Evolutionary conservation across 2,113 vertebrate species (phyloP), one percentile per base, ranked within the genome.

Genomic region (Ascaphus truei): DNA sequence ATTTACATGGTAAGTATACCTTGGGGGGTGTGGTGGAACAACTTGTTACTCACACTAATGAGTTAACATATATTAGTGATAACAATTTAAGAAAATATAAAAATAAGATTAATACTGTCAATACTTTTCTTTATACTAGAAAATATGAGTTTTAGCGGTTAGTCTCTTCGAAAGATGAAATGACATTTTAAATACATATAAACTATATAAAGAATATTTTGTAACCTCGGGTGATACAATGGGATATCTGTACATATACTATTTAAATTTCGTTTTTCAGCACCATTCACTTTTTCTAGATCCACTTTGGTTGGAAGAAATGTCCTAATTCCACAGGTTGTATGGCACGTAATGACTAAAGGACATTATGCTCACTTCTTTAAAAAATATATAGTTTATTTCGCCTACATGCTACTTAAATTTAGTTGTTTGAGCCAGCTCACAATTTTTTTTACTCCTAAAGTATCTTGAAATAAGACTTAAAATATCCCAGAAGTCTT

Each of bases 21-120:
- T 2, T n/a, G n/a, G n/a, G n/a, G n/a, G n/a, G n/a, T 20, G 77
- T 86, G 85, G 88, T 84, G 88, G 22, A 87, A 71, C 82, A 80
- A 87, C 79, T 91, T 67, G 53, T 88, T 86, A 91, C 92, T 93
- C 93, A 94, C 89, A 93, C 81, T 89, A 48, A 68, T 45, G 16
- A 68, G 65, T 20, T 89, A 92, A 92, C 88, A 64, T 81, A 83
- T 94, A 96, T 93, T 96, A 93, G 93, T 96, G 94, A 92, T 95
- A 92, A 92, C 92, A 85, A 93, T 91, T 91, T 98, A 96, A 93
- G 92, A 98, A 98, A 96, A 96, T 98, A 98, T 89, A 98, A 99
- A 99, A 98, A 99, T 98, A 98, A 98, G 95, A 96, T 99, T 99
- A 99, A 99, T 99, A 98, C 97, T 99, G 97, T 98, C 92, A 93